Base-by-base conservation (phyloP, 2,797 vertebrate genomes). In the Botia kubotai region DNA sequence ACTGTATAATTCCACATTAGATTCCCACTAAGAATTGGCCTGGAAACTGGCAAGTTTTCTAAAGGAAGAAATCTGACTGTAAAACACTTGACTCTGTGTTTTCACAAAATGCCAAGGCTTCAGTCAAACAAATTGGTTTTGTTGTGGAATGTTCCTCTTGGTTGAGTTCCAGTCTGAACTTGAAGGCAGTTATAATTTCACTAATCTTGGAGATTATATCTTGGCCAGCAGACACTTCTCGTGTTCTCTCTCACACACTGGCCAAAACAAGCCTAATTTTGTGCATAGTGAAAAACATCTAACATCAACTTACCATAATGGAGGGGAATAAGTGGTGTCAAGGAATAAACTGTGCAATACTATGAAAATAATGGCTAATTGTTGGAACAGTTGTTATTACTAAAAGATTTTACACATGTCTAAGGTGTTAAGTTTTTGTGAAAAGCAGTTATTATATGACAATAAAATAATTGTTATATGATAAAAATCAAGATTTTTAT, bases 81-180 rank as follows among this genome's bases (percentile, higher is more conserved):
- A 19, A 57, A 57, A 10, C 2, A 23, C 14, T 2, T 8, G 72
- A 80, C 72, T 83, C 63, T 12, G 62, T 82, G 68, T 87, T 85
- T 80, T 68, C 14, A 43, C 55, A 74, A 82, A 77, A 77, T 16
- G 33, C 66, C 26, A 58, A 69, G 67, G 36, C 66, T 67, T 71
- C 46, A 57, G 33, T 87, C 80, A 84, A 65, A 62, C 46, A 50
- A 62, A 71, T 70, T 36, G 69, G 58, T 69, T 80, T 85, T 85
- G 72, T 76, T 81, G 69, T 72, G 80, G 82, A 80, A 83, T 85
- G 70, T 80, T 80, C 80, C 58, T 73, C 70, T 84, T 84, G 84
- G 66, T 73, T 39, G 70, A 48, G 39, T 62, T 85, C 74, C 81
- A 83, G 66, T 36, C 79, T n/a, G 80, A 33, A 75, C 60, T 65